Evolutionary conservation across 2,888 invertebrate species (phyloP), one percentile per base, ranked within the genome.

Genomic region (Athalia rosae): DNA sequence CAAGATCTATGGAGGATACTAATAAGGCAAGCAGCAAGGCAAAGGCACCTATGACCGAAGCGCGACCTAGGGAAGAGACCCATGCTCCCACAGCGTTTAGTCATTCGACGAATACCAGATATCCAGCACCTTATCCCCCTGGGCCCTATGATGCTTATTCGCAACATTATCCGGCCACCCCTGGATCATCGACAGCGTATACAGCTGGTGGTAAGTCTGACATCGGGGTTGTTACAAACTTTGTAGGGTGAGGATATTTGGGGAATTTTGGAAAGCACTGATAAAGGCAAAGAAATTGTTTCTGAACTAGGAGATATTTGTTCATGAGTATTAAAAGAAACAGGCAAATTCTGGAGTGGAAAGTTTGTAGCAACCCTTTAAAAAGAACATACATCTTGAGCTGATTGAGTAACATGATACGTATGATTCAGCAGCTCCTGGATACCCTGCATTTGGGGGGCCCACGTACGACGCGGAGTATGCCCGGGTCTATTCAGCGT

Each of bases 401-500:
- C 11, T 45, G 50, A 58, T 45, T 2, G 7, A 58, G 45, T 53
- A 56, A 69, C 53, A 4, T 56, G 9, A 13, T 43, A 45, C 41
- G n/a, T 47, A 45, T 81, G 28, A 77, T 78, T 61, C 79, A 87
- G 87, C 87, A 81, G 86, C 89, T 74, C 89, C 89, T 71, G 88
- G 86, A 76, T 89, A 89, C 78, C 71, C 71, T 6, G 85, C 86
- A 5, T 89, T 89, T 74, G 88, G 87, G 67, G 88, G 87, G 76
- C 89, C 89, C 11, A 83, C 87, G 4, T 89, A 89, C 79, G 88
- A 89, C 79, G 82, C 89, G 11, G 89, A 89, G 63, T 89, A 89
- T 79, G 87, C 89, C 43, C 88, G 89, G 7, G 88, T 89, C 88
- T 89, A 89, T 69, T 87, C 89, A 71, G 88, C 89, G 15, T 88